Evolutionary conservation across 2,113 vertebrate genomes (phyloP).

Genomic region (Hystrix cristata): DNA sequence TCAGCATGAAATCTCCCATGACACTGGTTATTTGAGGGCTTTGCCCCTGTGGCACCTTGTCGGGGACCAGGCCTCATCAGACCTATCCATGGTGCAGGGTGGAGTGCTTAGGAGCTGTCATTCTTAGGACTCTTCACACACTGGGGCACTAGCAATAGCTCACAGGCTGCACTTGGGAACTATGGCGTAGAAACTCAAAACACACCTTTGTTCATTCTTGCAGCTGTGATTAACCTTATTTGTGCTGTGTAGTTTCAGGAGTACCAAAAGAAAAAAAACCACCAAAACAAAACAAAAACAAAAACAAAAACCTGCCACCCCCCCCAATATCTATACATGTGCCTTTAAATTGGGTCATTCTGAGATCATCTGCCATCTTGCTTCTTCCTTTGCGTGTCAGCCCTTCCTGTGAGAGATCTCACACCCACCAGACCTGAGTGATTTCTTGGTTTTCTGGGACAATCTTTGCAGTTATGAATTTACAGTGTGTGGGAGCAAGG

Average conservation of each 20-base stretch:
- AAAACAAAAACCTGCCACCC: too few relatives aligned
- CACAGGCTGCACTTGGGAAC: not conserved
- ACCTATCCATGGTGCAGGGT: not conserved
- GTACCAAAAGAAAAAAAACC: not conserved
- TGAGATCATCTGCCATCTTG: not conserved
- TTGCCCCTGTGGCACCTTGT: not conserved
- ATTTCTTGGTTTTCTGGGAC: conserved; percentile 41
- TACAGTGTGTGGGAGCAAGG: not conserved
- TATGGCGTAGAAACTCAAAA: not conserved
- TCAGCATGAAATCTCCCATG: not conserved
- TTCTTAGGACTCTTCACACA: not conserved
- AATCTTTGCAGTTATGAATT: not conserved
- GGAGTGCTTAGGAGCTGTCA: not conserved
- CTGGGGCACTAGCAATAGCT: not conserved
- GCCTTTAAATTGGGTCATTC: not conserved
- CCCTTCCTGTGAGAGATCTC: not conserved
- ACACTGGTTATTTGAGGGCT: not conserved
- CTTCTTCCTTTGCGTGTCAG: not conserved
- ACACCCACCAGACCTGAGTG: not conserved
- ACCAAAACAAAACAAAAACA: not conserved
- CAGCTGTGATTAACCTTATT: not conserved
- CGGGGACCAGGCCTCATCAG: not conserved
- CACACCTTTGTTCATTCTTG: not conserved
- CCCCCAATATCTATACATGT: not conserved
- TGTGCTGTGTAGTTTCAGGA: not conserved